phyloP scores from a whole-genome alignment of 1,140 invertebrate species.

The Geopemphigus sp. region DNA sequence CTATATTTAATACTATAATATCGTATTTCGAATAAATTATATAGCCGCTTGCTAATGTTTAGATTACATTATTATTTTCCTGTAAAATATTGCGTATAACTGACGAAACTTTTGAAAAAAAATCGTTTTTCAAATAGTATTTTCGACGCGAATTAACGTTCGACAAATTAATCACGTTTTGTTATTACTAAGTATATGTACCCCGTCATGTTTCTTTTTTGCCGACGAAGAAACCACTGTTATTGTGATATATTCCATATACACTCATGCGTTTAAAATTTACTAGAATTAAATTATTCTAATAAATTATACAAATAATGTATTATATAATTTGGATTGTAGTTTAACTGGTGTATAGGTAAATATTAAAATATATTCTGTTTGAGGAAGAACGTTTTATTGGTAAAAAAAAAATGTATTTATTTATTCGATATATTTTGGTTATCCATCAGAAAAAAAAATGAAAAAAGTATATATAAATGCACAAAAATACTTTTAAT shows the following conservation, averaged over 20 bases:
- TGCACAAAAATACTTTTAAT: constrained; percentile 43
- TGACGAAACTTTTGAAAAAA: neutral
- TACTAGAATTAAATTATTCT: too few relatives aligned
- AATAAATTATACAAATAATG: too few relatives aligned
- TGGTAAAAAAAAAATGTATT: neutral
- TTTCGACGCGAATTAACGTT: neutral
- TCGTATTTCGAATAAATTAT: too few relatives aligned
- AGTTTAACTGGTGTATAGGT: too few relatives aligned
- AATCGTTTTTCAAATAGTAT: neutral
- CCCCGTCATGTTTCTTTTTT: neutral
- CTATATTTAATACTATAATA: too few relatives aligned
- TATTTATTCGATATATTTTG: constrained; percentile 18
- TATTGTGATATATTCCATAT: neutral
- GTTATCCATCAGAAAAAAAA: constrained; percentile 2
- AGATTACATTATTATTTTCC: too few relatives aligned
- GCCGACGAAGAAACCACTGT: neutral
- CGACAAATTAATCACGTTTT: neutral
- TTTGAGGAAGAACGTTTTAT: too few relatives aligned
- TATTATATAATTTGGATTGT: too few relatives aligned
- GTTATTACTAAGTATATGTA: neutral
- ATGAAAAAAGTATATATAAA: constrained; percentile 23
- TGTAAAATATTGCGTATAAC: too few relatives aligned
- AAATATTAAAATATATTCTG: too few relatives aligned
- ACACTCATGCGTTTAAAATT: too few relatives aligned
- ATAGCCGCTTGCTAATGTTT: too few relatives aligned